Percentiles rank a stretch among this genome's conserved stretches.
Evolutionary conservation across 2,888 invertebrate genomes (phyloP).

Genomic region (Volucella inflata): DNA sequence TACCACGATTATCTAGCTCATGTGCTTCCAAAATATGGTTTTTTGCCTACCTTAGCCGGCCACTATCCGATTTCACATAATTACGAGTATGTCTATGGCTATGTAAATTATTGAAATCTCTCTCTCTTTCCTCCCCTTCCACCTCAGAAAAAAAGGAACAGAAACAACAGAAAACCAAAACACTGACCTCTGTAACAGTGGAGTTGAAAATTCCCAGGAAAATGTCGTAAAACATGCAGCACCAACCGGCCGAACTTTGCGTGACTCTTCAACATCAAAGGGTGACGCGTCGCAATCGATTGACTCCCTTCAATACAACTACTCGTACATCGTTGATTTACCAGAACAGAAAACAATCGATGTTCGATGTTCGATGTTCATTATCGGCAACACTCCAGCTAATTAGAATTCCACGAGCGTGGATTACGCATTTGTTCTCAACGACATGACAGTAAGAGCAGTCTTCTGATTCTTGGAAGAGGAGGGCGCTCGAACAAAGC

Average conservation of each 20-base stretch:
- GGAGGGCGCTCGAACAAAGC: conserved; percentile 41
- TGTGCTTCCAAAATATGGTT: neutral
- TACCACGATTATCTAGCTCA: conserved; percentile 10
- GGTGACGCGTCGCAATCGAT: conserved; percentile 32
- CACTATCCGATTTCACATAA: conserved; percentile 35
- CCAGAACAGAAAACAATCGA: conserved; percentile 29
- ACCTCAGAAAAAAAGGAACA: conserved; percentile 8
- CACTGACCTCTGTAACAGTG: neutral
- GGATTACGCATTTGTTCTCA: conserved; percentile 56
- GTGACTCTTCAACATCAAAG: conserved; percentile 47
- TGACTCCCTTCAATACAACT: neutral
- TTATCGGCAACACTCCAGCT: conserved; percentile 50
- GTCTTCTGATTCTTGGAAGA: conserved; percentile 52
- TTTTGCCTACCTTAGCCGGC: neutral
- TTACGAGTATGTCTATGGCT: conserved; percentile 21
- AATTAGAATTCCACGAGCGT: conserved; percentile 67
- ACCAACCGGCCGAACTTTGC: conserved; percentile 3
- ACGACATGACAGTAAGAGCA: neutral
- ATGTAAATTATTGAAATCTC: conserved; percentile 58
- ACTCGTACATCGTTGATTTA: conserved; percentile 9
- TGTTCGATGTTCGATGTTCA: conserved; percentile 39
- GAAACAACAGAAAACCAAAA: conserved; percentile 5
- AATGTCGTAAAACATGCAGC: conserved; percentile 6
- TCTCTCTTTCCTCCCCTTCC: too few relatives aligned
- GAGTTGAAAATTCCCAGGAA: conserved; percentile 40